Base-by-base conservation (phyloP, 1,140 invertebrate species). In the Drosophila nikananu region DNA sequence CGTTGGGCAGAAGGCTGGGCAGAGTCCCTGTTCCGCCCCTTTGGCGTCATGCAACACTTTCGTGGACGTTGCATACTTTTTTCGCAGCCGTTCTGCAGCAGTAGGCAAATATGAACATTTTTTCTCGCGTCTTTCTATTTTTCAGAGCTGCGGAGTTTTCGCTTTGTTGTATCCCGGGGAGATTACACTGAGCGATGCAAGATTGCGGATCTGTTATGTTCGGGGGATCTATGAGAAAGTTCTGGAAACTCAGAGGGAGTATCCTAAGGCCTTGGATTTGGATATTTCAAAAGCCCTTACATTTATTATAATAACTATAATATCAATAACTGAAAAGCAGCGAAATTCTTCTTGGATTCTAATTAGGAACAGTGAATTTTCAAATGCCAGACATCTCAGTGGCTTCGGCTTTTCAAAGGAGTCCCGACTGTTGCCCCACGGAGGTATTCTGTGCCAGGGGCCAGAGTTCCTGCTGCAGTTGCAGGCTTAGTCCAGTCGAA, bases 31-130 rank as follows among this genome's bases (percentile, higher is more conserved):
- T 23, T 21, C 59, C 61, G 68, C 77, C 77, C 77, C 77, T 80
- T 80, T 80, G 70, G 77, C 77, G 77, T 80, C 77, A 80, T 80
- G 77, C 77, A 80, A 80, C 70, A 72, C 77, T 80, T 66, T 64
- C 61, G 42, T 73, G 66, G 44, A 64, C 66, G 64, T 62, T 66
- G 76, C 54, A 76, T 61, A 67, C 74, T 82, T 70, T 65, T 70
- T 80, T 49, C 48, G 54, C 62, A 62, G 72, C 52, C 46, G 30
- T 80, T 83, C 74, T 71, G 57, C 58, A 54, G 62, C 72, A 79
- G 79, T 65, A 87, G 63, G 80, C 77, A 80, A 81, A 86, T 78
- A 79, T 52, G 44, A 70, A 44, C 54, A 64, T 67, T 84, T 65
- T 62, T 74, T 59, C 35, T 72, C 77, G 77, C 57, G 52, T 41